Percentiles rank a stretch among this genome's conserved stretches.
These are phyloP conservation scores for Oncorhynchus kisutch DNA, from an alignment of 2,113 vertebrate genomes.

Conservation along the genomic window DNA sequence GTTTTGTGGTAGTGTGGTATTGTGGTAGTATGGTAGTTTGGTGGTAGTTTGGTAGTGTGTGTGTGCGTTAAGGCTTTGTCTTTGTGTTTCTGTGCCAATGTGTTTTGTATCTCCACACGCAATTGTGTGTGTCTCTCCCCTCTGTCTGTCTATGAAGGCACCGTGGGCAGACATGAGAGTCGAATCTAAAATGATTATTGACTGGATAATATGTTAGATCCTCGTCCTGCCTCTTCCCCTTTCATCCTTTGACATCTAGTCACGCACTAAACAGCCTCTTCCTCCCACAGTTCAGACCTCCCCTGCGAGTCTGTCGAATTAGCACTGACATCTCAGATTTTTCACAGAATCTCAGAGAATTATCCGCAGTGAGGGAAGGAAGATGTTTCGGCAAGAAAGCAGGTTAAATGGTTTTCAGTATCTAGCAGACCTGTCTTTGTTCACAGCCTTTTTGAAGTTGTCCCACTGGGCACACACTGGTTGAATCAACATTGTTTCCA, in stretches of 20 bases:
- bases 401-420: neutral
- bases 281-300: conserved; percentile 41
- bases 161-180: conserved; percentile 27
- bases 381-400: neutral
- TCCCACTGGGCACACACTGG: neutral
- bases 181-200: conserved; percentile 38
- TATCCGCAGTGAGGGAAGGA: conserved; percentile 30
- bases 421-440: neutral
- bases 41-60: neutral
- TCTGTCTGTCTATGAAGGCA: neutral
- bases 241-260: conserved; percentile 46
- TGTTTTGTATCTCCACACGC: conserved; percentile 4
- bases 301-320: conserved; percentile 44
- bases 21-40: too few species aligned
- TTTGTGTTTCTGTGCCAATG: conserved; percentile 8
- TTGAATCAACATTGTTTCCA: neutral
- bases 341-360: conserved; percentile 41
- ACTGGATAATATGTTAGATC: conserved; percentile 49
- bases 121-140: neutral
- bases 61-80: neutral
- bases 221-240: conserved; percentile 34
- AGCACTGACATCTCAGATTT: conserved; percentile 45
- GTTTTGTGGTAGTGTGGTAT: too few species aligned
- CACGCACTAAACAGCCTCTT: conserved; percentile 32
- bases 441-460: neutral